Percentiles rank a stretch among this genome's conserved stretches.
Evolutionary conservation across 2,888 invertebrate species (phyloP).

Genomic region (Andrena haemorrhoa): DNA sequence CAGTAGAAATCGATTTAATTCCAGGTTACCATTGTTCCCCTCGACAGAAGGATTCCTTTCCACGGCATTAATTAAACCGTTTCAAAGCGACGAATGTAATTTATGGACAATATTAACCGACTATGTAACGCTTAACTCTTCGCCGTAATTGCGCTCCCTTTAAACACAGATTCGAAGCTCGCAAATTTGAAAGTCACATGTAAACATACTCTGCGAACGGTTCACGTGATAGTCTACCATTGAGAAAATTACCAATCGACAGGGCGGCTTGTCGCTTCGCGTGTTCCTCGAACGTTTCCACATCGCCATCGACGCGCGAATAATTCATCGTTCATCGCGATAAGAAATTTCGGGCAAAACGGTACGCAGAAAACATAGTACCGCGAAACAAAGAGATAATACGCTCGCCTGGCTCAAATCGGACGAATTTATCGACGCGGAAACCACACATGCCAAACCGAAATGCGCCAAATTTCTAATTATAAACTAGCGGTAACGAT

Average conservation of each 20-base stretch:
- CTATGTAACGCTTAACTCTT: slow-evolving; percentile 22
- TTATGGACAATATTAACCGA: slow-evolving; percentile 53
- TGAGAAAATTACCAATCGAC: neutral
- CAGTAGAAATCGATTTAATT: slow-evolving; percentile 1
- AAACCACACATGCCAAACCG: slow-evolving; percentile 59
- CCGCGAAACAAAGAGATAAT: neutral
- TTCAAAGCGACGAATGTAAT: slow-evolving; percentile 40
- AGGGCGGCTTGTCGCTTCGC: slow-evolving; percentile 18
- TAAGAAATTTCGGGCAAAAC: slow-evolving; percentile 13
- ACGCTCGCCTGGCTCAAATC: slow-evolving; percentile 56
- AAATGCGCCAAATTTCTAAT: slow-evolving; percentile 66
- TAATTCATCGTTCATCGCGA: slow-evolving; percentile 20
- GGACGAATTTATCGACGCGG: slow-evolving; percentile 54
- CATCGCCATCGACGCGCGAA: slow-evolving; percentile 5
- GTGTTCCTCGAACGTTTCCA: slow-evolving; percentile 41
- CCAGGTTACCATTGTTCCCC: neutral
- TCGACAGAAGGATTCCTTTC: slow-evolving; percentile 5
- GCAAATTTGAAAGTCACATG: neutral
- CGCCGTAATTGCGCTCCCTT: slow-evolving; percentile 12
- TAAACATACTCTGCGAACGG: too few relatives aligned
- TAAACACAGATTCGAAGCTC: neutral
- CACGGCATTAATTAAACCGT: slow-evolving; percentile 4
- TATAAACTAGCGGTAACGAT: slow-evolving; percentile 57
- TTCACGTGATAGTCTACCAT: neutral
- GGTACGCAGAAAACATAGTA: neutral